Evolutionary conservation across 2,888 invertebrate genomes (phyloP), one percentile per base, ranked within the genome.

Genomic region (Drosophila flavopinicola): DNA sequence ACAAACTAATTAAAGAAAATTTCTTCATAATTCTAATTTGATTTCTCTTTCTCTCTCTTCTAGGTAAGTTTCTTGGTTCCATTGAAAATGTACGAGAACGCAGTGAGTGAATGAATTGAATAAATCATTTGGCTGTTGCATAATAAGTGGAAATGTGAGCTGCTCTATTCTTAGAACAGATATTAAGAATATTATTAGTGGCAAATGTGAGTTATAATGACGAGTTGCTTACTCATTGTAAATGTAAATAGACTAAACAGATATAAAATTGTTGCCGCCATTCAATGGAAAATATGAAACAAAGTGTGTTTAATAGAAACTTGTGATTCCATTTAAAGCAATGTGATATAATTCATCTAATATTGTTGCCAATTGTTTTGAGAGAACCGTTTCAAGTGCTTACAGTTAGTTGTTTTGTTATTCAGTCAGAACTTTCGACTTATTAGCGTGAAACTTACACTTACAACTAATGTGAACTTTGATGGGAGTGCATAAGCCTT

Each of bases 31-130:
- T 33, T 11, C 6, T 10, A 13, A 30, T 41, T 35, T n/a, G 15
- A 9, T 6, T 5, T 20, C n/a, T 7, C 10, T 37, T 5, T 39
- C 23, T 47, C 27, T 63, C 29, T 52, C 24, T 72, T 73, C 23
- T 51, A 73, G 72, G 72, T 73, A 76, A 73, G 72, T 73, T 35
- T 49, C 32, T 24, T 15, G 24, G 10, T 13, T 6, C 20, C 7
- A 32, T 30, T 39, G 5, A 25, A 15, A 10, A 37, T 13, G n/a
- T 20, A 24, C 7, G 2, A 17, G 1, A 30, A 5, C 17, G 23
- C 33, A 45, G 58, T 58, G 35, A 65, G 65, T 49, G 30, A 15
- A 33, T 20, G 11, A 27, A 25, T 13, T 23, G 9, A 42, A 45
- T 9, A 6, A 41, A 20, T 20, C 20, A 20, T 20, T 20, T 20